Conservation (phyloP, 2,888 invertebrate species). For the Sericinus montela region DNA sequence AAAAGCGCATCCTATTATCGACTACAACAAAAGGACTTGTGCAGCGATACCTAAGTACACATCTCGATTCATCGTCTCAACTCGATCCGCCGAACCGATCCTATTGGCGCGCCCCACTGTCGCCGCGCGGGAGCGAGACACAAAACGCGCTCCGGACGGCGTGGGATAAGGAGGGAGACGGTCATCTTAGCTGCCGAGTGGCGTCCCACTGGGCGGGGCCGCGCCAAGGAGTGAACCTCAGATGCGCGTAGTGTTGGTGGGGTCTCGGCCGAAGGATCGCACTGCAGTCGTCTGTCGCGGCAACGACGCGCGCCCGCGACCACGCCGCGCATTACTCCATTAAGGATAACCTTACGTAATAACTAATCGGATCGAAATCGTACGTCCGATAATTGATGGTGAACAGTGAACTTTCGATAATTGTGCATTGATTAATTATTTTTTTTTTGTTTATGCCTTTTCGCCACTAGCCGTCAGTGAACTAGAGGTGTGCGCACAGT, state of each 20-base stretch:
- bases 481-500: conserved; percentile 58
- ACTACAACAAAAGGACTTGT: conserved; percentile 78
- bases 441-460: no score
- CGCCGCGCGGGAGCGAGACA: conserved; percentile 65
- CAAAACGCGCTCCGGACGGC: conserved; percentile 33
- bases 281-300: conserved; percentile 78
- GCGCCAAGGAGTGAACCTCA: conserved; percentile 77
- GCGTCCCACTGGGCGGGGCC: conserved; percentile 82
- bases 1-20: conserved; percentile 79
- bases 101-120: conserved; percentile 78
- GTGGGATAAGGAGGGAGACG: conserved; percentile 70
- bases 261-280: conserved; percentile 79
- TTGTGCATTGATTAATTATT: conserved; percentile 33
- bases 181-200: conserved; percentile 76
- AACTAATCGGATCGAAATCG: conserved; percentile 64
- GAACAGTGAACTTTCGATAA: conserved; percentile 61
- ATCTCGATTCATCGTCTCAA: conserved; percentile 79
- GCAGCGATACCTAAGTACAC: conserved; percentile 79
- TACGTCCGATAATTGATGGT: conserved; percentile 70
- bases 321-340: conserved; percentile 39
- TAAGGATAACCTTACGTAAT: conserved; percentile 34
- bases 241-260: conserved; percentile 82
- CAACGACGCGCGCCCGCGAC: conserved; percentile 66
- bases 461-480: conserved; percentile 34
- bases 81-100: conserved; percentile 76